These are phyloP conservation scores for Tenebrosternarchus preto DNA, from an alignment of 2,113 vertebrate genomes.

Conservation along the genomic window DNA sequence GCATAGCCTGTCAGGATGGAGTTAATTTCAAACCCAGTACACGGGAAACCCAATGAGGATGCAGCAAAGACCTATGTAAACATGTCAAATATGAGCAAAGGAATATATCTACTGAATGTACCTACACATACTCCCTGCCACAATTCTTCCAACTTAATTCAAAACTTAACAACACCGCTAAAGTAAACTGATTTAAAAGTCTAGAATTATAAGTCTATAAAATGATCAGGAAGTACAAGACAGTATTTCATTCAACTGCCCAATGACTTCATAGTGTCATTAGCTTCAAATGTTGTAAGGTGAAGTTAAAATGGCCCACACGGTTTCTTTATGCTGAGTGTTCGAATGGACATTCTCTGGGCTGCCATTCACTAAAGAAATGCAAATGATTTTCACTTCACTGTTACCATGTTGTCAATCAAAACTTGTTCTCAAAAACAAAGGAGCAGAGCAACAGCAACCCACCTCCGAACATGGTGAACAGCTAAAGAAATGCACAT, in stretches of 20 bases:
- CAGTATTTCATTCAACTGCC: neutral
- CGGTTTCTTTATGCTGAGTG: neutral
- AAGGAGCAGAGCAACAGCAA: too few species aligned
- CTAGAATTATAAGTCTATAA: too few species aligned
- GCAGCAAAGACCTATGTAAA: constrained; percentile 72
- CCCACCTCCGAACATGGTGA: too few species aligned
- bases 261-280: neutral
- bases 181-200: neutral
- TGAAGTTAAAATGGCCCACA: neutral
- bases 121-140: neutral
- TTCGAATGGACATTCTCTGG: neutral
- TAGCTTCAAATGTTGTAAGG: neutral
- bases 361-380: neutral
- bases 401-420: neutral
- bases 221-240: neutral
- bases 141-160: too few species aligned
- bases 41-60: constrained; percentile 68
- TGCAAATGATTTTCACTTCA: too few species aligned
- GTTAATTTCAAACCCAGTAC: constrained; percentile 79
- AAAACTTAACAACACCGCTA: neutral
- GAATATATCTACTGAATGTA: neutral
- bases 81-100: neutral
- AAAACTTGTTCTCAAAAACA: neutral
- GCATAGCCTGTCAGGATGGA: constrained; percentile 69
- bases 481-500: too few species aligned